phyloP scores from a whole-genome alignment of 2,797 vertebrate genomes.

The Miopithecus talapoin region DNA sequence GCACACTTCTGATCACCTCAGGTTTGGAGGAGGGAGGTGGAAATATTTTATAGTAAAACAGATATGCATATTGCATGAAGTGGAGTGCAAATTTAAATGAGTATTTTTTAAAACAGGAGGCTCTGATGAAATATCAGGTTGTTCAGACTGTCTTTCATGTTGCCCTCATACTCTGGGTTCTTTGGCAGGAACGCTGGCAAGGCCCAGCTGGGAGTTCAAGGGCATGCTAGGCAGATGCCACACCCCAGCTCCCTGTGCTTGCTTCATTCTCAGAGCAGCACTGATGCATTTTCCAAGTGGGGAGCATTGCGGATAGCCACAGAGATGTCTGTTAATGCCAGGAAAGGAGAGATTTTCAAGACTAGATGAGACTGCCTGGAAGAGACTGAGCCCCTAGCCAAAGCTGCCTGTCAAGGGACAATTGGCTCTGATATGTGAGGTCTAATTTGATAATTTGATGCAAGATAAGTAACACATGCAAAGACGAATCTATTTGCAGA shows the following conservation, averaged over 20 bases:
- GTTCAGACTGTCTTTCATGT: background rate
- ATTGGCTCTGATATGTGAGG: background rate
- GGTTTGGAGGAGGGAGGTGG: background rate
- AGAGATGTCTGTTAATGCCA: background rate
- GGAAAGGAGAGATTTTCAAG: background rate
- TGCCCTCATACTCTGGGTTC: background rate
- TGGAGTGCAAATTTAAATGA: background rate
- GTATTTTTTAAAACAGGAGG: background rate
- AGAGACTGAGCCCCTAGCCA: background rate
- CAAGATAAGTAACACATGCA: background rate
- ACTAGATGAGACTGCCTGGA: background rate
- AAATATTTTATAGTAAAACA: background rate
- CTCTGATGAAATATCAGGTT: background rate
- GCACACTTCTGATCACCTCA: background rate
- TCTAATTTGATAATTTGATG: conserved; percentile 10
- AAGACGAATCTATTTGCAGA: conserved; percentile 6
- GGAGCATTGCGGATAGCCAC: background rate
- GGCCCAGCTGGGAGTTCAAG: too few species aligned
- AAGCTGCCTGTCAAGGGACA: background rate
- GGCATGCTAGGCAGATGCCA: too few species aligned
- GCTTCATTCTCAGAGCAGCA: background rate
- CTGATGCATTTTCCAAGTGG: background rate
- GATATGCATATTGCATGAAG: background rate
- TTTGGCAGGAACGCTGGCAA: background rate
- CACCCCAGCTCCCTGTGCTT: background rate